phyloP scores from a whole-genome alignment of 2,113 vertebrate genomes.

The Grammomys dolichurus region DNA sequence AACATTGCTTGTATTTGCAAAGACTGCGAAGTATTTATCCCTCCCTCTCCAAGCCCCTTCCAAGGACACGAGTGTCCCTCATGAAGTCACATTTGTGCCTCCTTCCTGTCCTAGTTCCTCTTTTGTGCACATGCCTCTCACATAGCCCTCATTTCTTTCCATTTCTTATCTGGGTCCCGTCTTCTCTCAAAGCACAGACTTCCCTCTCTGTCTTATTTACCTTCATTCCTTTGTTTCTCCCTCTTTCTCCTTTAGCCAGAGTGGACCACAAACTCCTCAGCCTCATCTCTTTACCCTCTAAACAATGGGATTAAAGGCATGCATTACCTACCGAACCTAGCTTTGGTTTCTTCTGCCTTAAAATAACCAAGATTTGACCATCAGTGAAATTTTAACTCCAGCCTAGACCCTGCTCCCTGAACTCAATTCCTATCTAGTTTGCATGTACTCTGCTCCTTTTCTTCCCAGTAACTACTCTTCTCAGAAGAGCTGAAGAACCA shows the following conservation, averaged over 20 bases:
- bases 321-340: too few species aligned
- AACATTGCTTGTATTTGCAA: neutral
- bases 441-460: neutral
- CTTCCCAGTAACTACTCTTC: neutral
- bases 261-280: neutral
- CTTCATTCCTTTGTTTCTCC: neutral
- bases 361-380: neutral
- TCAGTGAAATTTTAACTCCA: neutral
- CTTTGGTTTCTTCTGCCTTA: neutral
- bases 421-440: neutral
- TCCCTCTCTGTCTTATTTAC: neutral
- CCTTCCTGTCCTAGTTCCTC: neutral
- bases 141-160: neutral
- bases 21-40: neutral
- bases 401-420: neutral
- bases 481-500: neutral
- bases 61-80: neutral
- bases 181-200: neutral
- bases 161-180: neutral
- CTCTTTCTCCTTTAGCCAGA: neutral
- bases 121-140: neutral
- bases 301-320: neutral
- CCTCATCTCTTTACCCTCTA: neutral
- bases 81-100: neutral
- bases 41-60: neutral